Evolutionary conservation across 2,888 invertebrate genomes (phyloP), one percentile per base, ranked within the genome.

Genomic region (Scrobipalpa costella): DNA sequence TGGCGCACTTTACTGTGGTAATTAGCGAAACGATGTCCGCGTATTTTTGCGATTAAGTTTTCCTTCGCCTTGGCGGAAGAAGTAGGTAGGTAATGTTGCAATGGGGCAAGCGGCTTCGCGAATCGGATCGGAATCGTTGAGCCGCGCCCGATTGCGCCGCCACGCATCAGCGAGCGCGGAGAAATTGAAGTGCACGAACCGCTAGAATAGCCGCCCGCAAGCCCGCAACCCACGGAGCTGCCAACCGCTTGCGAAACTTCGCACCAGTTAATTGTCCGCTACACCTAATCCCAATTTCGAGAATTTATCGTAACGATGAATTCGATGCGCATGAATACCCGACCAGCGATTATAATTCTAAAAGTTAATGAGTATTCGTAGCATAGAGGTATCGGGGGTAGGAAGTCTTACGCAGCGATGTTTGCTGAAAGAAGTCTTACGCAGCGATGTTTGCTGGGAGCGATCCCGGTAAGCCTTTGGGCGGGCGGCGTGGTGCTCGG

Each of bases 101-200:
- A 86, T 67, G 72, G 69, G 74, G 69, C 73, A 73, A 78, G 75
- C 78, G 75, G 79, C 81, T 80, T 81, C 81, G 83, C 83, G 83
- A 87, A 88, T 88, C 85, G 83, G 86, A 86, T 88, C 86, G 83
- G 81, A 88, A 85, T 84, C 85, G 84, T 75, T 87, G 83, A 83
- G 84, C 81, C 86, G 88, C 85, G 85, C 86, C 85, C 85, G 90
- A 90, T 90, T 90, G 89, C 88, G 78, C 84, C 75, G 88, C 79
- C 74, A 87, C 86, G 90, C 90, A 82, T 82, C 86, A 82, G 71
- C 80, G 84, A 71, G 69, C 78, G 74, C 83, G 81, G 88, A 90
- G 90, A 91, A 90, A 91, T 89, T 89, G 80, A 86, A 86, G 85
- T 86, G 77, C 81, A 79, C 79, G 78, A 73, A 81, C 85, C 84